Conservation (phyloP, 2,113 vertebrate genomes). For the Gnathonemus longibarbis region DNA sequence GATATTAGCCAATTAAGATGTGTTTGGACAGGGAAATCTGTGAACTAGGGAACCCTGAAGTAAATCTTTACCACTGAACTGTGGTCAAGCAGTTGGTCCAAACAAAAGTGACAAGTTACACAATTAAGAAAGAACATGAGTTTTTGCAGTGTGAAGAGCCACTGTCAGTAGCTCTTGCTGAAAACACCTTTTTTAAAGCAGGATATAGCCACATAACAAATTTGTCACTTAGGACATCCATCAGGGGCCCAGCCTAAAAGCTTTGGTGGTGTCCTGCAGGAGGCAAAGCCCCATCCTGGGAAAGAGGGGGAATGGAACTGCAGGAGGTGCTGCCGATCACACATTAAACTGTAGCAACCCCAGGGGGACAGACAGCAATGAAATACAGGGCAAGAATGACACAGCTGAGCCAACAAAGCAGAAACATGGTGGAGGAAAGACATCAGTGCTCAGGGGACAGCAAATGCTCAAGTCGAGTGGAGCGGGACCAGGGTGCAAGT, state of each 20-base stretch:
- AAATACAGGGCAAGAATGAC: not conserved
- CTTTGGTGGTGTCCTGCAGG: not conserved
- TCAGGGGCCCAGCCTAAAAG: not conserved
- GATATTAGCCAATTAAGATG: not conserved
- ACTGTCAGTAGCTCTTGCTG: no score
- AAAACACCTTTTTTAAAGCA: not conserved
- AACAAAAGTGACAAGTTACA: not conserved
- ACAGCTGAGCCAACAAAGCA: not conserved
- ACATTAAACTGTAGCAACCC: not conserved
- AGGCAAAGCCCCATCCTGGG: not conserved
- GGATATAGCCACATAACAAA: not conserved
- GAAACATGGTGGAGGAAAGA: not conserved
- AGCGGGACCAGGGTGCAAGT: not conserved
- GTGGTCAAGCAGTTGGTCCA: not conserved
- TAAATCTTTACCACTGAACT: not conserved
- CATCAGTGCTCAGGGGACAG: not conserved
- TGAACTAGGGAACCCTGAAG: not conserved
- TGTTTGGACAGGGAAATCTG: not conserved
- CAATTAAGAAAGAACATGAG: not conserved
- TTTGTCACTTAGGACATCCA: no score
- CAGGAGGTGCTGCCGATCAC: not conserved
- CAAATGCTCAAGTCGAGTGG: not conserved
- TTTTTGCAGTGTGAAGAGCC: not conserved
- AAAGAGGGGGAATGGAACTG: not conserved
- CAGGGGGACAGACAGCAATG: not conserved